Evolutionary conservation across 2,797 vertebrate species (phyloP), one percentile per base, ranked within the genome.

Genomic region (Tokudaia muenninki): DNA sequence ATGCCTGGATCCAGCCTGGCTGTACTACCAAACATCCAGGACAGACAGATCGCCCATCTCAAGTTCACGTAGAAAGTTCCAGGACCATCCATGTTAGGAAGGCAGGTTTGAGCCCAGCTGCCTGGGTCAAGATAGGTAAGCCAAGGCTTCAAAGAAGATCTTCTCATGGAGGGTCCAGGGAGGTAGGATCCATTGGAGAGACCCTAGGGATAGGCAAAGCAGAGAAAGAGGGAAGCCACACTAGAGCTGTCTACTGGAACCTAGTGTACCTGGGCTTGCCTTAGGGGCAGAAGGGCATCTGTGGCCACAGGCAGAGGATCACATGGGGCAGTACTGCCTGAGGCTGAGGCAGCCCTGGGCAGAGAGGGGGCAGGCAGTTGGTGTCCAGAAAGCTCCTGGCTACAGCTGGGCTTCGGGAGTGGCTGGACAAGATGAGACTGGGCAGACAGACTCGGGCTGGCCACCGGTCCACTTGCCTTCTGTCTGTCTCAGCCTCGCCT

Each of bases 401-500:
- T 1, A 37, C 14, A 59, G 79, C 78, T 34, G 72, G 57, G 52
- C 63, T 75, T 12, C 12, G 19, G 29, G 24, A 13, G 55, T 6
- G 8, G 26, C 89, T 10, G n/a, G 31, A 29, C 6, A 12, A 44
- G 37, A 24, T 10, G 77, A 37, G 37, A 41, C 77, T 19, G 79
- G 55, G 47, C 12, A 14, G 41, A 3, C 79, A 65, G 63, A 26
- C 47, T 12, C 3, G 4, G 67, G 29, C 59, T 19, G n/a, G 26
- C 61, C 11, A 0, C n/a, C 0, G 7, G 22, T 13, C 55, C 70
- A 0, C 7, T 17, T 17, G 67, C 61, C 77, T 34, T 61, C 34
- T 1, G 0, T 3, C 0, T 5, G 47, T 67, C 59, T 6, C 11
- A 1, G 37, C 26, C 72, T 24, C 1, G 0, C 34, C 41, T 0